phyloP scores from a whole-genome alignment of 2,888 invertebrate species.

The Apamea crenata region DNA sequence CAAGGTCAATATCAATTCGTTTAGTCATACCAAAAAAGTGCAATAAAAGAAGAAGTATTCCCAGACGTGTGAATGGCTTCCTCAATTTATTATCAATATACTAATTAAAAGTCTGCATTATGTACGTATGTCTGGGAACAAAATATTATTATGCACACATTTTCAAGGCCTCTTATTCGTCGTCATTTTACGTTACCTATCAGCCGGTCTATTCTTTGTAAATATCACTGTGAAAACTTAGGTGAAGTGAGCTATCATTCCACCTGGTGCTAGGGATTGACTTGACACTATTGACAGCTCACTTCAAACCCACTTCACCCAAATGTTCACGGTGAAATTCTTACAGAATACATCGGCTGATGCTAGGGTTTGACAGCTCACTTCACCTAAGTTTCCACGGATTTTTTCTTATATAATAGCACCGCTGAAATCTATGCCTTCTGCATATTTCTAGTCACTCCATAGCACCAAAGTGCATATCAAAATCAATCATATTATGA shows the following conservation, averaged over 20 bases:
- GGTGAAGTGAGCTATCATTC: too few species aligned
- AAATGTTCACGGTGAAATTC: too few species aligned
- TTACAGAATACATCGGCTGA: too few species aligned
- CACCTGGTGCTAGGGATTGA: too few species aligned
- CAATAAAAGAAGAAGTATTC: background rate
- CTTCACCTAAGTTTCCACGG: background rate
- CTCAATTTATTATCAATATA: background rate
- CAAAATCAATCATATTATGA: background rate
- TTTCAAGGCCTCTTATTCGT: background rate
- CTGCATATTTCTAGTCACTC: background rate
- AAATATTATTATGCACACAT: background rate
- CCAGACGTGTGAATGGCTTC: conserved; percentile 4
- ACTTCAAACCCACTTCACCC: too few species aligned
- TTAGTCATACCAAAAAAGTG: background rate
- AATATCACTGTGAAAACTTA: too few species aligned
- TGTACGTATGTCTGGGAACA: background rate
- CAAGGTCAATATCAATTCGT: background rate
- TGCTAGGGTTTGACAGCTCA: too few species aligned
- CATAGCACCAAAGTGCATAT: background rate
- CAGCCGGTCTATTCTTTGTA: background rate
- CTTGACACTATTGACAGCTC: too few species aligned
- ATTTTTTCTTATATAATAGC: background rate
- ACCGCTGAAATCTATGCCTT: background rate
- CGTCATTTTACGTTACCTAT: background rate
- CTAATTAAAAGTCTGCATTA: conserved; percentile 12